Evolutionary conservation across 1,140 invertebrate genomes (phyloP), one percentile per base, ranked within the genome.

Genomic region (Chionoecetes opilio): DNA sequence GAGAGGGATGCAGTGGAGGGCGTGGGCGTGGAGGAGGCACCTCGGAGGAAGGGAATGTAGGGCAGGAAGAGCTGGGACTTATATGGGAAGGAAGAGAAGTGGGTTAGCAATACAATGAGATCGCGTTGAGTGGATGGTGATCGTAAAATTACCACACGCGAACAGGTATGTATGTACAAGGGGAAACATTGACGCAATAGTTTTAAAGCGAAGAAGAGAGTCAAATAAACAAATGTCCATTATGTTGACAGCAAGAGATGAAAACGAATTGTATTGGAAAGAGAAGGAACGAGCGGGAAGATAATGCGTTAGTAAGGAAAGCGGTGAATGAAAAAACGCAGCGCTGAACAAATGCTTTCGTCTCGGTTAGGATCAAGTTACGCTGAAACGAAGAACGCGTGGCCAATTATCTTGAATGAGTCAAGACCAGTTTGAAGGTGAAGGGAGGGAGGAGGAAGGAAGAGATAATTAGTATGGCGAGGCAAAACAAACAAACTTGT

Each of bases 1-100:
- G 32, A 88, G 86, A 29, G 29, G 41, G 86, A 88, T 21, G 41
- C 26, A 88, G n/a, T 17, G n/a, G 38, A 88, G 86, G 38, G 34
- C 17, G 34, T 38, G 86, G 32, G 34, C 11, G 32, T 5, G 31
- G 85, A 86, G 11, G 21, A 38, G 85, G 35, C 14, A 46, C 14
- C 41, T 46, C 14, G 41, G 29, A 31, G 26, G 32, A 17, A 87
- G 2, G 34, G 85, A 32, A 38, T 17, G n/a, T 35, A n/a, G 34
- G 2, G 85, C 17, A 87, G 37, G 85, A 31, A 34, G 21, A 87
- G 37, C 1, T 0, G 85, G 37, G 9, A 31, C 46, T 53, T 53
- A 53, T 11, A 8, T 17, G n/a, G 21, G 26, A 75, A 75, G 63
- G n/a, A 21, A 63, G n/a, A n/a, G 26, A 75, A 75, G 63, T n/a